Evolutionary conservation across 35 echinoderm and acorn worm genomes (phyloP), one percentile per base, ranked within the genome.

Genomic region (Diadema setosum): DNA sequence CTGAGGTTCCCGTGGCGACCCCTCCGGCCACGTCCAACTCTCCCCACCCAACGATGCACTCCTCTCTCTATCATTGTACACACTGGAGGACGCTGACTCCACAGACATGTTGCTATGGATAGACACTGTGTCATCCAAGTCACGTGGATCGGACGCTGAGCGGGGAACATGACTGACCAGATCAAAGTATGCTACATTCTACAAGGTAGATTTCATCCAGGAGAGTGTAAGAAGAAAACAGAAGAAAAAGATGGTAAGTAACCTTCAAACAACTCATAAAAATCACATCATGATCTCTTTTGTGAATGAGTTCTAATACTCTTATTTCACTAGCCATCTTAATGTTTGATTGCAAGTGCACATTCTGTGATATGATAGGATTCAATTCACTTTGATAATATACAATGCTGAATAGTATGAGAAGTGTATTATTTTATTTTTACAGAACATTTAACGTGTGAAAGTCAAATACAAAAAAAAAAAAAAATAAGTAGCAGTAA

Each of bases 111-210:
- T 78, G 35, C 91, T 96, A 81, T 87, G 80, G 33, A 91, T 58
- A 17, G 93, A 90, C 37, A 91, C 21, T 0, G 49, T 84, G 25
- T 96, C 89, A 16, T 85, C 76, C 18, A 86, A 70, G 48, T 84
- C 81, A 43, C 82, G 87, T 16, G 56, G 78, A 39, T 91, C 42
- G 40, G 88, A 78, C 37, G 92, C 96, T 23, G 91, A 97, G 3
- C 91, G n/a, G 26, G 96, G 96, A 23, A 99, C 80, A 31, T 99
- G 89, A 58, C 96, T 99, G 26, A 94, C 96, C 44, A 99, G 82
- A 59, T 99, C 96, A 82, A 99, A 95, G 57, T 94, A 99, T 21
- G 96, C 92, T 30, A 95, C 87, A 61, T 94, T 99, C 96, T 99
- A 82, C 15, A 82, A 80, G 70, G 64, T 34, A 83, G 85, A 87